Evolutionary conservation across 2,113 vertebrate genomes (phyloP), one percentile per base, ranked within the genome.

Genomic region (Halichoeres trimaculatus): DNA sequence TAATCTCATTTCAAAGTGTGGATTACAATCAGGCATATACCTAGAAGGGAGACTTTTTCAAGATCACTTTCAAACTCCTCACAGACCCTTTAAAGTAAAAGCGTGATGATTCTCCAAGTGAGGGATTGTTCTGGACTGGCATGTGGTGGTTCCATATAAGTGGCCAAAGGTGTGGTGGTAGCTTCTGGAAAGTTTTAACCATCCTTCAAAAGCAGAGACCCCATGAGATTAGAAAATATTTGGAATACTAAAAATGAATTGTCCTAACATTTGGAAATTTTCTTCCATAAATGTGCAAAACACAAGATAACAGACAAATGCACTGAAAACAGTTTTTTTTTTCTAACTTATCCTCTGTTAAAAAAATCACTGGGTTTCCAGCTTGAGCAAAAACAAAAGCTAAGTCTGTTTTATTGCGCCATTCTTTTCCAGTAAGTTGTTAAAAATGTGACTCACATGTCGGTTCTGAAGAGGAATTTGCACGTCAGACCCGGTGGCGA

Each of bases 381-480:
- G 35, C 65, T 34, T 61, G 55, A 59, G 38, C 30, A 38, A 51
- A 85, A 64, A 64, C 50, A 67, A 38, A 56, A 84, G 34, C 35
- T 34, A 52, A 40, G 67, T 75, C 61, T 79, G 51, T 71, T 83
- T 76, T 58, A 53, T 68, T 64, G 41, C n/a, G 2, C 53, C 71
- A 47, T 41, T 81, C 40, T 60, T 41, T 88, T 89, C 80, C 86
- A 76, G 85, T 77, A 85, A 87, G 36, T 35, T 61, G 65, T 70
- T 64, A 79, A 86, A 45, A 82, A 63, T 81, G 67, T 85, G 89
- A 89, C 75, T 88, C 87, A 84, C 56, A 17, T n/a, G 36, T 84
- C 30, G 19, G 24, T 30, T 50, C 34, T 22, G 10, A 51, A 34
- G 2, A 48, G 57, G 19, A 81, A 36, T 16, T 38, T 2, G 2